Evolutionary conservation across 35 echinoderm and acorn worm species (phyloP), one percentile per base, ranked within the genome.

Genomic region (Apostichopus japonicus): DNA sequence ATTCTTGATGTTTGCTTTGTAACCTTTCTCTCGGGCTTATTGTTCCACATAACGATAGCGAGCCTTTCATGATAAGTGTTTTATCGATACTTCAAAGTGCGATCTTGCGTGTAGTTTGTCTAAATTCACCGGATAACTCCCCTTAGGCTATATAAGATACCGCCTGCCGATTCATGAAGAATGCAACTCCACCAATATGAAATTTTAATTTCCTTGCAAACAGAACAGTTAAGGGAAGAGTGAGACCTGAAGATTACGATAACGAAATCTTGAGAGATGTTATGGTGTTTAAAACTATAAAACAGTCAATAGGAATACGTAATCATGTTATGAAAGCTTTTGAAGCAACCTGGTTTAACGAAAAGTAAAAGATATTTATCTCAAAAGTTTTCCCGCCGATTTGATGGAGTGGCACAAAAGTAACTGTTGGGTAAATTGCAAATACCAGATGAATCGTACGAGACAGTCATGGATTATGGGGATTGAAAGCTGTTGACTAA

Each of bases 161-260:
- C 54, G 54, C 81, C 56, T 58, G 16, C 53, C 51, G 56, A 58
- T 84, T 84, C 81, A 84, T 57, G 54, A 84, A 84, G 33, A 84
- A 84, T 84, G 81, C 53, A 84, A 84, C 81, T 84, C 4, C 56
- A 23, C 54, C 54, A 57, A 55, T 58, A 84, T 84, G 81, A 84
- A 57, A 57, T 84, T 84, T 84, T 84, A 84, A 84, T 84, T 84
- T 84, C 81, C 22, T 84, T 84, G 56, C 54, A 84, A 57, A 57
- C 56, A 19, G 81, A 23, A 84, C 56, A 58, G 54, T 57, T 84
- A 57, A 6, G 81, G 55, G 55, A 84, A 58, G 81, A 84, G 54
- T 55, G 55, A 84, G 23, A 58, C 56, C 14, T 23, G 21, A 8
- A 84, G 54, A 84, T 58, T 84, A 24, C 19, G 54, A 84, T 84